Percentiles rank a stretch among this genome's conserved stretches.
Evolutionary conservation across 2,888 invertebrate genomes (phyloP).

Genomic region (Patella caerulea): DNA sequence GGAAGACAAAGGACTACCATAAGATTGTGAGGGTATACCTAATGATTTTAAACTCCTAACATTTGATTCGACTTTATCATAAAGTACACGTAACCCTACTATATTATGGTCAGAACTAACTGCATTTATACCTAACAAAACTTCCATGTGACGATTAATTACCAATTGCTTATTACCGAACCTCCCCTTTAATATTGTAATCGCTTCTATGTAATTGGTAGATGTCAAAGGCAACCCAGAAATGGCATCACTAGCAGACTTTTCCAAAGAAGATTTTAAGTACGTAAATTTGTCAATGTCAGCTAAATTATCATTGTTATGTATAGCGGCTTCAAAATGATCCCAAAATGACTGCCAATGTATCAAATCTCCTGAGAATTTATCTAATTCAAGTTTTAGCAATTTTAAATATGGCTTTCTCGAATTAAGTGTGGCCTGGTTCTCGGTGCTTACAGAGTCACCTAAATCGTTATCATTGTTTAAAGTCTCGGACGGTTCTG

Average conservation of each 20-base stretch:
- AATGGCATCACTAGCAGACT: not conserved
- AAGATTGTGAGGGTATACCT: not conserved
- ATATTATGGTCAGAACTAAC: not conserved
- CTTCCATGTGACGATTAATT: not conserved
- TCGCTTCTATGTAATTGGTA: not conserved
- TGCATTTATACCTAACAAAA: not conserved
- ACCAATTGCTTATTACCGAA: not conserved
- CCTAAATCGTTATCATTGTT: no score
- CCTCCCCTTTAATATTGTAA: not conserved
- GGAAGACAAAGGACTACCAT: not conserved
- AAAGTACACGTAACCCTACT: not conserved
- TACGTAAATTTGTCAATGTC: conserved; percentile 5
- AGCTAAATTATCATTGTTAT: not conserved
- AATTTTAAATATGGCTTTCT: not conserved
- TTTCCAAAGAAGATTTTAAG: not conserved
- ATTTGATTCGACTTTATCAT: not conserved
- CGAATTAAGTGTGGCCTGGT: not conserved
- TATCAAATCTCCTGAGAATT: not conserved
- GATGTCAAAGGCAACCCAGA: conserved; percentile 6
- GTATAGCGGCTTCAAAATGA: not conserved
- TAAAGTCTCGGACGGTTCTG: no score
- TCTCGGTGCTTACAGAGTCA: not conserved
- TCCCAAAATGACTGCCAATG: not conserved
- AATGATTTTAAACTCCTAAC: not conserved
- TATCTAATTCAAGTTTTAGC: not conserved